Percentiles rank a stretch among this genome's conserved stretches.
Conservation (phyloP, 2,888 invertebrate species). For the Diarsia brunnea region DNA sequence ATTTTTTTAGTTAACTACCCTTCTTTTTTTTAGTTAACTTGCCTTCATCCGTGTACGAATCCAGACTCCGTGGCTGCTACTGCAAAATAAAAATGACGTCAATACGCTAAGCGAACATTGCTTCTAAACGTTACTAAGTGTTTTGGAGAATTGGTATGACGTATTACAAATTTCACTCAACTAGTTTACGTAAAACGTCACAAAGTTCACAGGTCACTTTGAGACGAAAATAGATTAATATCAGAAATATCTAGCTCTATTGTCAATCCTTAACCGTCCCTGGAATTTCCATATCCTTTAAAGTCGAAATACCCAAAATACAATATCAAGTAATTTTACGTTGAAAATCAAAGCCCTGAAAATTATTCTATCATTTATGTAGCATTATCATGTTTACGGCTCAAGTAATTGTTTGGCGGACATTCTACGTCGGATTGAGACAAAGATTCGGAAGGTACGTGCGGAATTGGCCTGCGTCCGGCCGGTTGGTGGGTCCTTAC, state of each 20-base stretch:
- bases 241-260: slow-evolving; percentile 2
- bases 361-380: slow-evolving; percentile 45
- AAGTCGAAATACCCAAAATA: slow-evolving; percentile 32
- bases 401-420: slow-evolving; percentile 67
- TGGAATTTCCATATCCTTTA: slow-evolving; percentile 35
- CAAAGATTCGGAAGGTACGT: slow-evolving; percentile 66
- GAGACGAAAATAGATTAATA: neutral
- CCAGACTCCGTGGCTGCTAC: no score
- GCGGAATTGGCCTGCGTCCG: slow-evolving; percentile 62
- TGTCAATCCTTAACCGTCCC: slow-evolving; percentile 2
- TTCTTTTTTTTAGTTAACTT: no score
- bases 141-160: neutral
- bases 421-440: slow-evolving; percentile 59
- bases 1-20: no score
- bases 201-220: neutral
- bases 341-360: slow-evolving; percentile 48
- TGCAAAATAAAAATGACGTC: no score
- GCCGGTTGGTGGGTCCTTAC: slow-evolving; percentile 42
- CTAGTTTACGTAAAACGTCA: no score
- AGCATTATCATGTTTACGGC: slow-evolving; percentile 67
- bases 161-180: neutral
- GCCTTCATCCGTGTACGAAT: no score
- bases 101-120: no score
- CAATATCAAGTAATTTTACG: slow-evolving; percentile 40
- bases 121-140: no score